These are phyloP conservation scores for Lasaia peninsularis DNA, from an alignment of 1,140 invertebrate genomes.

Conservation along the genomic window DNA sequence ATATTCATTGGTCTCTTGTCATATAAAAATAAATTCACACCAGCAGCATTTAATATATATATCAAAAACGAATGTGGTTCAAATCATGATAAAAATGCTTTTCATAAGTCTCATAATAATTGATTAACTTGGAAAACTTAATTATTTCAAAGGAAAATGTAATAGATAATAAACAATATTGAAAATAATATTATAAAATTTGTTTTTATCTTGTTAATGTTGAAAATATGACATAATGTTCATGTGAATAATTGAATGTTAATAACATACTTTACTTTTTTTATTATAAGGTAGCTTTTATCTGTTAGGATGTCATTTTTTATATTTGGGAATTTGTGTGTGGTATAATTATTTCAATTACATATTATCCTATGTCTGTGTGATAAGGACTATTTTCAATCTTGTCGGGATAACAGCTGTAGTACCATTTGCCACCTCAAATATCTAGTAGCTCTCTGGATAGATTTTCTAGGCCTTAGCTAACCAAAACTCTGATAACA, in stretches of 20 bases:
- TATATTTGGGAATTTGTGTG: conserved; percentile 43
- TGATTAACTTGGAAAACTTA: neutral
- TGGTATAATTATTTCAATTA: conserved; percentile 31
- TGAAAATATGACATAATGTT: too few relatives aligned
- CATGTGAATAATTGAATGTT: too few relatives aligned
- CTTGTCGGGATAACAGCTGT: too few relatives aligned
- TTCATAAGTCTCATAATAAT: neutral
- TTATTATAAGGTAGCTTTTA: neutral
- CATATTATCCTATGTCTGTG: too few relatives aligned
- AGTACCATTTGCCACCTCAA: too few relatives aligned
- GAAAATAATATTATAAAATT: neutral
- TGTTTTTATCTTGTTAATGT: too few relatives aligned
- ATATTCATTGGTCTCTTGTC: conserved; percentile 4
- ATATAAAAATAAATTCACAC: neutral
- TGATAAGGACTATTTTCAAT: too few relatives aligned
- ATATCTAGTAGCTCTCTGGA: too few relatives aligned
- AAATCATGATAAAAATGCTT: conserved; percentile 1
- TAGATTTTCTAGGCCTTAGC: too few relatives aligned
- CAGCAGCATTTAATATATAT: conserved; percentile 3
- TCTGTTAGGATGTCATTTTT: conserved; percentile 3
- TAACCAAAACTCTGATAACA: too few relatives aligned
- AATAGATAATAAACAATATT: neutral
- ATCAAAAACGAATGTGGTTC: neutral
- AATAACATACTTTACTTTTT: neutral
- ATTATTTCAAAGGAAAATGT: neutral